phyloP scores from a whole-genome alignment of 2,888 invertebrate genomes.

The Pristionchus exspectatus region DNA sequence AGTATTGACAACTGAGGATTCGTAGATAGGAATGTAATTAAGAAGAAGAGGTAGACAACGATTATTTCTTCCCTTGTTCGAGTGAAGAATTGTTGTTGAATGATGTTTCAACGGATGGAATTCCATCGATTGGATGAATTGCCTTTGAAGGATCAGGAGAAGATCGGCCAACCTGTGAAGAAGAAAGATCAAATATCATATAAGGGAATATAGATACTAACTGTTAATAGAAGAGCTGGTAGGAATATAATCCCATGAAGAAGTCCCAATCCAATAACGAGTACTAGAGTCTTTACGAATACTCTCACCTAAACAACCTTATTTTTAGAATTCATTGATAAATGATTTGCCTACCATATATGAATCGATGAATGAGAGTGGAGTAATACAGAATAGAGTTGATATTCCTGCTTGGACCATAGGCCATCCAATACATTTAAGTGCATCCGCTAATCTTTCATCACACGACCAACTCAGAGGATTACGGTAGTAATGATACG shows the following conservation, averaged over 20 bases:
- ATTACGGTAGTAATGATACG: constrained; percentile 72
- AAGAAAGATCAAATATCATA: not conserved
- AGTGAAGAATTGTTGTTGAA: constrained; percentile 27
- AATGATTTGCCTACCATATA: constrained; percentile 64
- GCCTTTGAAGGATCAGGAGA: not conserved
- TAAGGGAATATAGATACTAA: constrained; percentile 52
- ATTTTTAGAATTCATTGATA: not conserved
- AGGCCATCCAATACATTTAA: constrained; percentile 72
- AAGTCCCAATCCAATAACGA: constrained; percentile 68
- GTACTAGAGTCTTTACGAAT: constrained; percentile 69
- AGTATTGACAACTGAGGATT: constrained; percentile 44
- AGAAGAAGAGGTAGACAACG: not conserved
- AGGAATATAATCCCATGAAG: constrained; percentile 71
- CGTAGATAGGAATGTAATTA: not conserved
- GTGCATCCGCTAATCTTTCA: constrained; percentile 68
- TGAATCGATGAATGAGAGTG: constrained; percentile 65
- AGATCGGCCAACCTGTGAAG: constrained; percentile 52
- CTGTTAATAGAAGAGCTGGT: constrained; percentile 68
- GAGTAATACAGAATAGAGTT: constrained; percentile 67
- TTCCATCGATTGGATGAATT: not conserved
- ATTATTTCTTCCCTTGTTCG: not conserved
- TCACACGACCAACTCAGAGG: constrained; percentile 65
- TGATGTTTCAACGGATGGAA: constrained; percentile 12
- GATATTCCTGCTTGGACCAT: constrained; percentile 72
- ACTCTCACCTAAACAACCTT: constrained; percentile 56